phyloP scores from a whole-genome alignment of 1,140 invertebrate genomes.

The Heliothis virescens region DNA sequence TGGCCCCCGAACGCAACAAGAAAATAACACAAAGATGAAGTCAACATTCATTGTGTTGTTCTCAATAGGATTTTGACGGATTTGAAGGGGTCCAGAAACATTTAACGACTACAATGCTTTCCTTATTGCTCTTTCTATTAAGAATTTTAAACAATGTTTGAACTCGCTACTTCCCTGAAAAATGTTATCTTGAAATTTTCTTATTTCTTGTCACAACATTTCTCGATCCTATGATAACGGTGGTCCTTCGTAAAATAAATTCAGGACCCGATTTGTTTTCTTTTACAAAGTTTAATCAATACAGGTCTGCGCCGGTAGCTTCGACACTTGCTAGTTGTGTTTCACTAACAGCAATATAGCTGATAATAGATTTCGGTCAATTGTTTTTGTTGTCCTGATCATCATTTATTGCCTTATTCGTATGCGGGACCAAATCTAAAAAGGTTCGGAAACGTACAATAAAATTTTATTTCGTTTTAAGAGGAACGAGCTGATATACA shows the following conservation, averaged over 20 bases:
- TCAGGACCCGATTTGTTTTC: constrained; percentile 25
- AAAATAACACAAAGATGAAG: constrained; percentile 81
- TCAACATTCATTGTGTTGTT: constrained; percentile 79
- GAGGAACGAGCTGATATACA: constrained; percentile 48
- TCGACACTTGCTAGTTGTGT: constrained; percentile 39
- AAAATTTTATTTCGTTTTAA: constrained; percentile 75
- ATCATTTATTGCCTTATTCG: constrained; percentile 78
- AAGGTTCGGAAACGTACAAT: constrained; percentile 71
- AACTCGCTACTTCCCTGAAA: constrained; percentile 14
- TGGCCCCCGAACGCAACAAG: constrained; percentile 75
- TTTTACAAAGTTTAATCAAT: constrained; percentile 35
- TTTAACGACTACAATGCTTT: constrained; percentile 47
- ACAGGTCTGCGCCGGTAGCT: neutral
- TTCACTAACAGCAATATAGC: constrained; percentile 60
- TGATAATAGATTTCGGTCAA: constrained; percentile 71
- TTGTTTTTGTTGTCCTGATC: constrained; percentile 75
- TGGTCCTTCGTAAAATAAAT: constrained; percentile 6
- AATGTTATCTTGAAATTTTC: constrained; percentile 3
- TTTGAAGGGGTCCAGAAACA: constrained; percentile 55
- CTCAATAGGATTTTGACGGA: constrained; percentile 81
- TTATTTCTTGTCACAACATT: neutral
- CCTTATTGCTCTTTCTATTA: constrained; percentile 46
- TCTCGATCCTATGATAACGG: constrained; percentile 8
- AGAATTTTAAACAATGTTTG: constrained; percentile 35
- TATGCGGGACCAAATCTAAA: constrained; percentile 73